Evolutionary conservation across 2,113 vertebrate genomes (phyloP), one percentile per base, ranked within the genome.

Genomic region (Sterrhoptilus dennistouni): DNA sequence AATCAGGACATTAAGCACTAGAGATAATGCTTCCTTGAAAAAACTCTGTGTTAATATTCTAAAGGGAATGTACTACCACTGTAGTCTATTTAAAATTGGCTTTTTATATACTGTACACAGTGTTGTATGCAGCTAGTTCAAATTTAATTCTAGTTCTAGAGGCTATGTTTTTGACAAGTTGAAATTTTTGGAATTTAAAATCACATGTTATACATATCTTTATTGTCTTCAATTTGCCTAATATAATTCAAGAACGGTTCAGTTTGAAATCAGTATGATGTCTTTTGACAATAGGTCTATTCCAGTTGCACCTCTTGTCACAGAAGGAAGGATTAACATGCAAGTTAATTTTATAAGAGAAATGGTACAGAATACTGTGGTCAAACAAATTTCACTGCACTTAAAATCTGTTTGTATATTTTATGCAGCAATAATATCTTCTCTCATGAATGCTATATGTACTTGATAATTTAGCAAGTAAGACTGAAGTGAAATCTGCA

Each of bases 1-100:
- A 64, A 95, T 92, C 88, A 83, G 72, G 83, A 72, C 44, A 84
- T 95, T 94, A 83, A 89, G 29, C 54, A 93, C 86, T 97, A 93
- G 90, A 76, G 53, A 36, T 29, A 84, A 76, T 24, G 20, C 25
- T 5, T 65, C 57, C 90, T 80, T 83, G 49, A 79, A 91, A 96
- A 91, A 94, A 53, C 31, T 50, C 56, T 24, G 5, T 56, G 17
- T 96, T 75, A 79, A 83, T 94, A 74, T 57, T 71, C 50, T 64
- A 36, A 83, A 17, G 35, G 29, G 45, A 89, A 95, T 36, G 71
- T 63, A 69, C 54, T 97, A 83, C 42, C 70, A 54, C 8, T 33
- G 17, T n/a, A 94, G 15, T 8, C 24, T 91, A 74, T 44, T 40
- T 95, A 53, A 69, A 65, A 76, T 89, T 40, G 22, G 1, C 42